These are phyloP conservation scores for Vannuccia rotundouncinata DNA, from an alignment of 2,888 invertebrate genomes.

Conservation along the genomic window DNA sequence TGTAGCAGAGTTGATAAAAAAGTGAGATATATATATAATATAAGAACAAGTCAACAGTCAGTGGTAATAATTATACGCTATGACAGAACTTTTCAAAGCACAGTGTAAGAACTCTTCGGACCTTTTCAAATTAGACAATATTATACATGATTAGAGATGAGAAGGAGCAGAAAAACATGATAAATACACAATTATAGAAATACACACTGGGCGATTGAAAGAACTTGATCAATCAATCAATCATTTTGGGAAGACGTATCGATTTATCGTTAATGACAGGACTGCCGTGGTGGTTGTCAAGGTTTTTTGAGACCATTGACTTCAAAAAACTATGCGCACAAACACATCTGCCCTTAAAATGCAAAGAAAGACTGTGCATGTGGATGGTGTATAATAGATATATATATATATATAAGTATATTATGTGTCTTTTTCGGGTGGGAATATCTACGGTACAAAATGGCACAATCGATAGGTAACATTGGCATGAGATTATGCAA, in stretches of 20 bases:
- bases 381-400: too few relatives aligned
- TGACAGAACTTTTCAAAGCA: neutral
- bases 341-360: too few relatives aligned
- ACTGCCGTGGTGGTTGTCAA: too few relatives aligned
- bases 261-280: too few relatives aligned
- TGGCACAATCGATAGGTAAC: neutral
- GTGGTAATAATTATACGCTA: neutral
- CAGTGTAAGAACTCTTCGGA: neutral
- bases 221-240: neutral
- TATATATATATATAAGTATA: neutral
- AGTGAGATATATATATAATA: neutral
- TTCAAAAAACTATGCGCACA: too few relatives aligned
- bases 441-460: neutral
- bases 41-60: neutral
- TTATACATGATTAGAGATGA: neutral
- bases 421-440: neutral
- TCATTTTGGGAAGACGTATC: neutral
- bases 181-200: neutral
- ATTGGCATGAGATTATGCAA: neutral
- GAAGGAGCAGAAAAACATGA: neutral
- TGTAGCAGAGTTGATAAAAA: neutral
- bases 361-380: too few relatives aligned
- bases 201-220: neutral
- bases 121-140: neutral
- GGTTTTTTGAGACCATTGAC: too few relatives aligned